phyloP scores from a whole-genome alignment of 2,797 vertebrate genomes.

The Gallinago solitaria region DNA sequence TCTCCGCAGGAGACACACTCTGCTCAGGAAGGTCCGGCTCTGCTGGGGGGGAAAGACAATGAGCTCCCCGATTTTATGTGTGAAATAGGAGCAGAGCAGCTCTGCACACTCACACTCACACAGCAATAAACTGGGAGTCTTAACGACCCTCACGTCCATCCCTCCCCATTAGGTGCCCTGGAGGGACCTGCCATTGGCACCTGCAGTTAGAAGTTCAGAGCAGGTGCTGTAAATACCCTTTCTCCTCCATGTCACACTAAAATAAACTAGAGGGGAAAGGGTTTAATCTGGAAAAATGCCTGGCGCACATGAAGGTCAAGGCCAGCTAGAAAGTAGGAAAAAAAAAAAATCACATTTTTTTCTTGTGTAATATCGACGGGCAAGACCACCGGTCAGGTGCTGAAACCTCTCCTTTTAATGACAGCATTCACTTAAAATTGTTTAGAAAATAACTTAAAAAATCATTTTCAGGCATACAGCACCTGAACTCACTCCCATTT shows the following conservation, averaged over 20 bases:
- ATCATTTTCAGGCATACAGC: background rate
- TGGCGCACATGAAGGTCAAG: background rate
- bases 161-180: fast-evolving
- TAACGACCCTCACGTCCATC: background rate
- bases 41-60: background rate
- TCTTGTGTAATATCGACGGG: background rate
- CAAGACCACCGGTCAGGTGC: fast-evolving
- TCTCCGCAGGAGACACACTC: fast-evolving
- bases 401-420: background rate
- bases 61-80: background rate
- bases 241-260: background rate
- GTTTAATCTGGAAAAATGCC: background rate
- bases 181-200: background rate
- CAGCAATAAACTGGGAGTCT: background rate
- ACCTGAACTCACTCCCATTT: background rate
- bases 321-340: background rate
- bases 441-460: background rate
- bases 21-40: background rate
- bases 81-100: background rate
- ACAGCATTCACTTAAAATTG: background rate
- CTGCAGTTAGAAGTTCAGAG: background rate
- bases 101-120: background rate
- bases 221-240: background rate
- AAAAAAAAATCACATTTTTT: background rate
- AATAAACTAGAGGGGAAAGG: background rate